phyloP scores from a whole-genome alignment of 2,113 vertebrate genomes.

The Piliocolobus tephrosceles region DNA sequence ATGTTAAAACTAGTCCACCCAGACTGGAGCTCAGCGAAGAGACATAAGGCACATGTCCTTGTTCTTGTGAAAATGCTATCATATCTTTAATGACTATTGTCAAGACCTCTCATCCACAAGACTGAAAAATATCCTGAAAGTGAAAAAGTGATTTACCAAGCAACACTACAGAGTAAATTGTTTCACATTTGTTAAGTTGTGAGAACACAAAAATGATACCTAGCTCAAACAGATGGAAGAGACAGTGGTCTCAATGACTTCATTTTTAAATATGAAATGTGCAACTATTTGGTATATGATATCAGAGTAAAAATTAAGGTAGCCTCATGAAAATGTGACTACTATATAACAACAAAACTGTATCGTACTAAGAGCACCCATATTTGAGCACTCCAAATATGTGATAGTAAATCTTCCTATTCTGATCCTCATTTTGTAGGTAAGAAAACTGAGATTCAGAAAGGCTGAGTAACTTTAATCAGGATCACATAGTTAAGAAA shows the following conservation, averaged over 20 bases:
- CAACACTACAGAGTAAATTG: slow-evolving; percentile 60
- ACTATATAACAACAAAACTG: slow-evolving; percentile 8
- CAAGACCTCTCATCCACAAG: slow-evolving; percentile 66
- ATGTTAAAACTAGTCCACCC: slow-evolving; percentile 46
- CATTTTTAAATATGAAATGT: slow-evolving; percentile 60
- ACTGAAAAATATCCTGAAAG: slow-evolving; percentile 76
- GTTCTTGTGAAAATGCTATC: slow-evolving; percentile 63
- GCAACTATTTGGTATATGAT: slow-evolving; percentile 26
- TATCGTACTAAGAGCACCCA: neutral
- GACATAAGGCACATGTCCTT: slow-evolving; percentile 56
- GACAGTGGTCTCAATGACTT: slow-evolving; percentile 58
- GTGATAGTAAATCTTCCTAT: neutral
- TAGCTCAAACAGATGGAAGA: slow-evolving; percentile 49
- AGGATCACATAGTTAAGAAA: neutral
- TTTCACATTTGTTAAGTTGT: slow-evolving; percentile 74
- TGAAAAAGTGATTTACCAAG: slow-evolving; percentile 69
- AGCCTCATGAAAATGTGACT: slow-evolving; percentile 36
- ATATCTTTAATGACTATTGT: slow-evolving; percentile 70
- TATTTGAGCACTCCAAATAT: neutral
- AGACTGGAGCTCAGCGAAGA: slow-evolving; percentile 64
- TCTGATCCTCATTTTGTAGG: neutral
- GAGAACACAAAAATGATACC: slow-evolving; percentile 73
- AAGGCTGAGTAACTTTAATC: neutral
- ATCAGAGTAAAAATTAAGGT: slow-evolving; percentile 38
- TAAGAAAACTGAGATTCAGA: slow-evolving; percentile 28